Conservation (phyloP, 2,888 invertebrate species). For the Opisthograptis luteolata region DNA sequence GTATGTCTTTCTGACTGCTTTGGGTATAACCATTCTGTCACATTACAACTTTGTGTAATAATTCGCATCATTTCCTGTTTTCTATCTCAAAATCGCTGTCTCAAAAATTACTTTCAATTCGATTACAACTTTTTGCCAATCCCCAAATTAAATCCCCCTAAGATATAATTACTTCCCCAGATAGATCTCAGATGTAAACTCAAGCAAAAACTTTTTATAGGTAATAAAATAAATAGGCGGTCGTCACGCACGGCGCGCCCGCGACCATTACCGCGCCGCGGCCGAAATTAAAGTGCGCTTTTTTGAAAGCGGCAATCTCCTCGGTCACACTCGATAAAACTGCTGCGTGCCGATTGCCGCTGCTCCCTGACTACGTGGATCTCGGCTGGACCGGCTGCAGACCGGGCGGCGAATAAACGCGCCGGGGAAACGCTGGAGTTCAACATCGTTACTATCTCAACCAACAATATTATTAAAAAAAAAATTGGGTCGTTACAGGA, state of each 20-base stretch:
- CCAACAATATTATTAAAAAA: too few species aligned
- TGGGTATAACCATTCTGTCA: too few species aligned
- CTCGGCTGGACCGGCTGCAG: conserved; percentile 9
- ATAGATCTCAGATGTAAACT: conserved; percentile 36
- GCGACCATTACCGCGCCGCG: conserved; percentile 55
- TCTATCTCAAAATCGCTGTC: neutral
- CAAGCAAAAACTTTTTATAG: conserved; percentile 69
- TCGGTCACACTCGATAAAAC: conserved; percentile 80
- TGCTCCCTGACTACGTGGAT: conserved; percentile 52
- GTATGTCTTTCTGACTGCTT: too few species aligned
- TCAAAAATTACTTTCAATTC: neutral
- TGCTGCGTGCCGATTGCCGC: conserved; percentile 76
- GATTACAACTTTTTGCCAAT: conserved; percentile 6
- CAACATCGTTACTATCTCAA: too few species aligned
- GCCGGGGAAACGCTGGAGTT: neutral
- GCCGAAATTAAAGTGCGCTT: conserved; percentile 79
- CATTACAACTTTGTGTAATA: too few species aligned
- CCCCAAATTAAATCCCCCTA: conserved; percentile 29
- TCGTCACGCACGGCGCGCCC: conserved; percentile 71
- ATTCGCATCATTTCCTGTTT: neutral
- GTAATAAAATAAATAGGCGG: conserved; percentile 78
- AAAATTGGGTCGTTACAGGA: too few species aligned
- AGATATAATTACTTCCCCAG: conserved; percentile 25
- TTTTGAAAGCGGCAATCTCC: conserved; percentile 75
- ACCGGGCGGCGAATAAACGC: conserved; percentile 18